phyloP scores from a whole-genome alignment of 2,888 invertebrate genomes.

The Hypena proboscidalis region DNA sequence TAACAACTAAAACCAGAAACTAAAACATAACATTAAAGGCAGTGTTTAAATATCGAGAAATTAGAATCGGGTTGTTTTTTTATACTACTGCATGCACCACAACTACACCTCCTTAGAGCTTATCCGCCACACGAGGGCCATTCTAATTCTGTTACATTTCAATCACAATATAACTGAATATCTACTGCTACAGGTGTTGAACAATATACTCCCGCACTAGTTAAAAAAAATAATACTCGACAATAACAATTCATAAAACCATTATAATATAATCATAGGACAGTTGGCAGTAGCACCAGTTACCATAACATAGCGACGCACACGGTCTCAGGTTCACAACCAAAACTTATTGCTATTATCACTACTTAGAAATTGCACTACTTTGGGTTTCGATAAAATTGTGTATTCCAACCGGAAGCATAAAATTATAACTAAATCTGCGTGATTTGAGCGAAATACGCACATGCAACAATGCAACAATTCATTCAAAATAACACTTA shows the following conservation, averaged over 20 bases:
- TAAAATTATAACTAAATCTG: slow-evolving; percentile 59
- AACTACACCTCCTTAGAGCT: slow-evolving; percentile 13
- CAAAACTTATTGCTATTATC: slow-evolving; percentile 84
- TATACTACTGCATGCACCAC: slow-evolving; percentile 31
- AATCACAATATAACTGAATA: slow-evolving; percentile 79
- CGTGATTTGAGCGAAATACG: slow-evolving; percentile 70
- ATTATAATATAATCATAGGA: slow-evolving; percentile 63
- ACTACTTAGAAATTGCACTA: slow-evolving; percentile 80
- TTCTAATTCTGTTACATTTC: slow-evolving; percentile 77
- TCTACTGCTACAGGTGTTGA: slow-evolving; percentile 71
- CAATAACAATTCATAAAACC: slow-evolving; percentile 77
- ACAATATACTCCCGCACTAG: slow-evolving; percentile 73
- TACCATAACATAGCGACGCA: slow-evolving; percentile 63
- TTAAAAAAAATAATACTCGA: slow-evolving; percentile 78
- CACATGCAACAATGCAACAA: slow-evolving; percentile 67
- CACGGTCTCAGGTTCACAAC: slow-evolving; percentile 77
- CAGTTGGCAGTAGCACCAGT: slow-evolving; percentile 75
- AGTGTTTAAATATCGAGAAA: slow-evolving; percentile 52
- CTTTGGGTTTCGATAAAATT: slow-evolving; percentile 69
- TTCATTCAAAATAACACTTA: slow-evolving; percentile 71
- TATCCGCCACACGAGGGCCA: slow-evolving; percentile 27
- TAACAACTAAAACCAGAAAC: slow-evolving; percentile 69
- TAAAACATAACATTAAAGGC: slow-evolving; percentile 63
- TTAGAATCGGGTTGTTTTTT: slow-evolving; percentile 17
- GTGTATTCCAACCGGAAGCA: slow-evolving; percentile 67